Evolutionary conservation across 2,888 invertebrate genomes (phyloP).

Genomic region (Lordiphosa andalusiaca): DNA sequence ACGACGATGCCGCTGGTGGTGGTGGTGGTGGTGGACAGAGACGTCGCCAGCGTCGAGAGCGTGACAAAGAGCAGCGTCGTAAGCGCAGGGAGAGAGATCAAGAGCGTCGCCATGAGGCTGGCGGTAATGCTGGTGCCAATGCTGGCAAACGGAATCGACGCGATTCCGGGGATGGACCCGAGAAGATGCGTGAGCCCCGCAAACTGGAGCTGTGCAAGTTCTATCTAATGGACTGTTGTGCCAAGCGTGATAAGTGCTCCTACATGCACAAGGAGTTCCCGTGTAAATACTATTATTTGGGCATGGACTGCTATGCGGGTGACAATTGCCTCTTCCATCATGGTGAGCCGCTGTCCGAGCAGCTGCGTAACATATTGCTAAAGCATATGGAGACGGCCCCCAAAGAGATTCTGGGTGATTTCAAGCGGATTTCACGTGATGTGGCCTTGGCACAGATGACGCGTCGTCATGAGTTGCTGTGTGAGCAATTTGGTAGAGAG

Average conservation of each 20-base stretch:
- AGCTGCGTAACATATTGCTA: conserved; percentile 84
- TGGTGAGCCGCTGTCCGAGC: conserved; percentile 90
- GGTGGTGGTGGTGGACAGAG: conserved; percentile 64
- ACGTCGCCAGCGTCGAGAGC: conserved; percentile 78
- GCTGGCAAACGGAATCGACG: conserved; percentile 81
- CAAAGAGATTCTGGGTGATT: conserved; percentile 94
- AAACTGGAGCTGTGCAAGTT: conserved; percentile 98
- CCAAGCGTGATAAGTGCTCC: conserved; percentile 95
- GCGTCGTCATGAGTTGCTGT: conserved; percentile 81
- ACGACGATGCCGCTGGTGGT: conserved; percentile 39
- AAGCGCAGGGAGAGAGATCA: conserved; percentile 6
- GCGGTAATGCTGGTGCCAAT: not conserved
- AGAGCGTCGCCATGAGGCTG: conserved; percentile 11
- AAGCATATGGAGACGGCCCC: conserved; percentile 94
- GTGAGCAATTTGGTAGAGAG: conserved; percentile 79
- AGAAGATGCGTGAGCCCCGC: conserved; percentile 85
- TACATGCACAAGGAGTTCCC: conserved; percentile 99
- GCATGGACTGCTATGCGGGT: conserved; percentile 89
- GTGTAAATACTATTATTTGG: conserved; percentile 97
- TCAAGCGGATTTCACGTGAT: conserved; percentile 90
- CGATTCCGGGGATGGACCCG: conserved; percentile 80
- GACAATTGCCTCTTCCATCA: conserved; percentile 98
- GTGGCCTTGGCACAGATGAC: conserved; percentile 84
- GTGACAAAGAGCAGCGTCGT: conserved; percentile 79
- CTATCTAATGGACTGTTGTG: conserved; percentile 96